These are phyloP conservation scores for Protodeltote pygarga DNA, from an alignment of 2,888 invertebrate species.

Conservation along the genomic window DNA sequence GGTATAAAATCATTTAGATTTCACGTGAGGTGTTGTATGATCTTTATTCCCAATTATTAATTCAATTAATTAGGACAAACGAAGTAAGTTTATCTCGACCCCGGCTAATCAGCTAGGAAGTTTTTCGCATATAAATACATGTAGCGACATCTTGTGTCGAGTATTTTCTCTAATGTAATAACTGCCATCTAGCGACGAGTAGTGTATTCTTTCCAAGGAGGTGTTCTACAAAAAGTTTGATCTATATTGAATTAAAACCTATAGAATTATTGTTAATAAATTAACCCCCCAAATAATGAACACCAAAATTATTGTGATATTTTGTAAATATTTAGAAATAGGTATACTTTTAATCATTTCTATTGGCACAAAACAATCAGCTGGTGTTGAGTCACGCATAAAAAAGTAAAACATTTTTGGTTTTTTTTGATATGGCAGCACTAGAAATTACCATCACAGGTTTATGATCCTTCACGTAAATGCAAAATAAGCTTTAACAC, in stretches of 20 bases:
- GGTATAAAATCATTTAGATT: too few relatives aligned
- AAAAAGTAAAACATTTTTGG: conserved; percentile 21
- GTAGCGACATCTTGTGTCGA: conserved; percentile 20
- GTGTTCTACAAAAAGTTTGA: not conserved
- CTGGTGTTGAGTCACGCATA: conserved; percentile 42
- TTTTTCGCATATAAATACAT: not conserved
- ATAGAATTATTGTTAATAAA: too few relatives aligned
- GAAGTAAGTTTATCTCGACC: too few relatives aligned
- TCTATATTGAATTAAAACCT: too few relatives aligned
- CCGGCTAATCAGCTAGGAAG: too few relatives aligned
- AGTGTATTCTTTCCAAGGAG: not conserved
- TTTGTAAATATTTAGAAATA: not conserved
- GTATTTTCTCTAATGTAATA: not conserved
- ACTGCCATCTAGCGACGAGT: conserved; percentile 14
- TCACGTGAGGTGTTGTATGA: too few relatives aligned
- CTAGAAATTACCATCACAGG: conserved; percentile 53
- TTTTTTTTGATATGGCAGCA: conserved; percentile 63
- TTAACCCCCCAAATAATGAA: too few relatives aligned
- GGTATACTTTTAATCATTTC: not conserved
- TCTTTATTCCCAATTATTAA: too few relatives aligned
- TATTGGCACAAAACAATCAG: conserved; percentile 33
- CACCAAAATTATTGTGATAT: too few relatives aligned
- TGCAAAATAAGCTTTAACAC: conserved; percentile 66
- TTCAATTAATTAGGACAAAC: too few relatives aligned
- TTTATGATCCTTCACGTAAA: conserved; percentile 55